Base-by-base conservation (phyloP, 2,113 vertebrate genomes). In the Pao palembangensis region DNA sequence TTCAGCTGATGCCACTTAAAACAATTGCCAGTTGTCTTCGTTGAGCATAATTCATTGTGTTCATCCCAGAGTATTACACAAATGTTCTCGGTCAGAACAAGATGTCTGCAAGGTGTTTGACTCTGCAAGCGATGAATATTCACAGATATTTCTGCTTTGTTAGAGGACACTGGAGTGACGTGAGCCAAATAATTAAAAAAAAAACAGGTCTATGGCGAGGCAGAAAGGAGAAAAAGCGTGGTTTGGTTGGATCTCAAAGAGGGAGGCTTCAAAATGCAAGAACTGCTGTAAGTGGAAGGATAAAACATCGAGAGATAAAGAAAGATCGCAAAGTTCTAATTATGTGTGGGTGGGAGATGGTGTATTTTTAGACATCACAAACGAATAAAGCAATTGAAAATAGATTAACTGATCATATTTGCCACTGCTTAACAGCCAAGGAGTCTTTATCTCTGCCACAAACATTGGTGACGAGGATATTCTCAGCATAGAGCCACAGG, bases 1-100 rank as follows among this genome's bases (percentile, higher is more conserved):
- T 19, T 52, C 28, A 68, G 61, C 44, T 72, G 73, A 75, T 67
- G 60, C 62, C 52, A 34, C 47, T 61, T 53, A 79, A 71, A 74
- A 75, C 50, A 69, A 68, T 51, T 43, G 58, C 8, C 19, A 65
- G 17, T 42, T 49, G 58, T 56, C 69, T 41, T 60, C 17, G 48
- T 46, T 68, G 51, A 66, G 51, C 20, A 34, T 64, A 57, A 67
- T 50, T 65, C 8, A 55, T 31, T 64, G 49, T 69, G 46, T 50
- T 67, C 25, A 47, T 57, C 21, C 54, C 55, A 46, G 51, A 28
- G 55, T 69, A 42, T 61, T 47, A 61, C 46, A 41, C 58, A 16
- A 50, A 41, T 50, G 14, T 55, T 18, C 6, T 5, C 23, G 50
- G 28, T 53, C 19, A 49, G 21, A 46, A 51, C 13, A 43, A 12